Evolutionary conservation across 2,113 vertebrate genomes (phyloP).

Genomic region (Elanoides forficatus): DNA sequence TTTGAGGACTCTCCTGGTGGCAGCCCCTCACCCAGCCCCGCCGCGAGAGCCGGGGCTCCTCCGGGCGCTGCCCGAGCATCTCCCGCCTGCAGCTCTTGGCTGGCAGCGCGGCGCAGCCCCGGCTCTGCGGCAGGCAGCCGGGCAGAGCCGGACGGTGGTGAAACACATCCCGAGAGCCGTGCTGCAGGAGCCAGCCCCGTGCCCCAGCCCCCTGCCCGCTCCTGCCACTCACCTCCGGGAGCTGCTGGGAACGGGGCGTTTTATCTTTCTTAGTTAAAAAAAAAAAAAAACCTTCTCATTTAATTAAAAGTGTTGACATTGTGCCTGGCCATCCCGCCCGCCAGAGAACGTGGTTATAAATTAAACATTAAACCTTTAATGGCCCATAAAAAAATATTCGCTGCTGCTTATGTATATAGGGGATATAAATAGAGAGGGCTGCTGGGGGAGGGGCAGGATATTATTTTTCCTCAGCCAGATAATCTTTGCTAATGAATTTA

Average conservation of each 20-base stretch:
- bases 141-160: accelerated
- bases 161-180: not conserved
- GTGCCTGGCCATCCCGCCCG: slow-evolving; percentile 71
- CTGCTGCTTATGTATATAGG: slow-evolving; percentile 65
- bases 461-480: slow-evolving; percentile 67
- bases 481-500: slow-evolving; percentile 75
- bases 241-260: not conserved
- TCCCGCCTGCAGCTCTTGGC: not conserved
- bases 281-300: slow-evolving; percentile 56
- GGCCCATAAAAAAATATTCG: slow-evolving; percentile 76
- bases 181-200: not conserved
- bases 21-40: not conserved
- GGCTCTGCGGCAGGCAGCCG: not conserved
- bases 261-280: not conserved
- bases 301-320: slow-evolving; percentile 81
- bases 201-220: not conserved
- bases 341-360: slow-evolving; percentile 74
- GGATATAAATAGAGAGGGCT: slow-evolving; percentile 61
- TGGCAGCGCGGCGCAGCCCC: not conserved
- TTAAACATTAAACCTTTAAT: slow-evolving; percentile 80
- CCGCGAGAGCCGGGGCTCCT: not conserved
- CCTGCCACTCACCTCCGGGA: not conserved
- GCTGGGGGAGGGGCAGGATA: not conserved
- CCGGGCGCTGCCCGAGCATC: accelerated
- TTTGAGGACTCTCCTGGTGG: not conserved